A percentile compares a stretch with the other conserved stretches of the same genome.
Conservation (phyloP, 2,888 invertebrate genomes). For the Hirudinaria manillensis region DNA sequence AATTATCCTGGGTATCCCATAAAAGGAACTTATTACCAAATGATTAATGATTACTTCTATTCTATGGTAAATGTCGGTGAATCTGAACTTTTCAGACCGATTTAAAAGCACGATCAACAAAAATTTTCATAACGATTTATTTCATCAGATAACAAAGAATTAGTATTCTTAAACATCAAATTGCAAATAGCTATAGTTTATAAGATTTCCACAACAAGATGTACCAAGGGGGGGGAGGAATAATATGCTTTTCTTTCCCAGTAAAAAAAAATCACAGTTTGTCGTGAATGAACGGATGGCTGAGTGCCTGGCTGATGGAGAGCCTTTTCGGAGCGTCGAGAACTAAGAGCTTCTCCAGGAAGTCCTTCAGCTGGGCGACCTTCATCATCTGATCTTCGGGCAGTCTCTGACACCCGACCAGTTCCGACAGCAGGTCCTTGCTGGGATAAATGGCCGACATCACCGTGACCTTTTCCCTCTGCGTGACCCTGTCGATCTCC, state of each 20-base stretch:
- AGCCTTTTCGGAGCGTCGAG: conserved; percentile 85
- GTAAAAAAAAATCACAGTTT: conserved; percentile 57
- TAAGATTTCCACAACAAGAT: no score
- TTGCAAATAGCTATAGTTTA: no score
- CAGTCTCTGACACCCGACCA: conserved; percentile 79
- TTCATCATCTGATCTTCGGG: conserved; percentile 83
- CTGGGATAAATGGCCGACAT: conserved; percentile 74
- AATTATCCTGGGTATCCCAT: no score
- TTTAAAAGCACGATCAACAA: no score
- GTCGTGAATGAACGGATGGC: conserved; percentile 91
- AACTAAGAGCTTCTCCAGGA: conserved; percentile 83
- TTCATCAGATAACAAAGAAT: no score
- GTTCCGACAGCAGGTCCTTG: conserved; percentile 78
- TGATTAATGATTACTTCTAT: no score
- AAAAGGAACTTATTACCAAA: no score
- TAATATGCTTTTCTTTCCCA: not conserved
- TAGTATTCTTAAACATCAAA: no score
- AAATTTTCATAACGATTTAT: no score
- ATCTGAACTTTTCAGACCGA: no score
- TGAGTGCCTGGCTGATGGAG: conserved; percentile 85
- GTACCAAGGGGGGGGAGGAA: not conserved
- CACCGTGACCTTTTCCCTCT: conserved; percentile 94
- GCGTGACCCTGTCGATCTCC: conserved; percentile 94
- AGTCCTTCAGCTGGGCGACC: conserved; percentile 81
- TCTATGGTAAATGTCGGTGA: no score